These are phyloP conservation scores for Drosophila picticornis DNA, from an alignment of 2,888 invertebrate species.

Conservation along the genomic window DNA sequence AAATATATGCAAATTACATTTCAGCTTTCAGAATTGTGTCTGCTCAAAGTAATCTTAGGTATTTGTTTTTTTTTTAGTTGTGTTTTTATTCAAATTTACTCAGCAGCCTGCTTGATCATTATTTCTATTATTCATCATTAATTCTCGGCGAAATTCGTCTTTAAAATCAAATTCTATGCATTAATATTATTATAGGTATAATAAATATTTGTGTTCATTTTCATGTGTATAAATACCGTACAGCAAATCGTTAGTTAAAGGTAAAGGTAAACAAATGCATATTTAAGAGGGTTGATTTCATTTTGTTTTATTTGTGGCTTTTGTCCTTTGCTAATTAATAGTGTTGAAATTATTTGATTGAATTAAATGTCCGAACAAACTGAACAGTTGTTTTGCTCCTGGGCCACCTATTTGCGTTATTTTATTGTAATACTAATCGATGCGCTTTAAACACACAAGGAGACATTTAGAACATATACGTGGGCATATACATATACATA, in stretches of 20 bases:
- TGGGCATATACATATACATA: neutral
- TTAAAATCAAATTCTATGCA: constrained; percentile 33
- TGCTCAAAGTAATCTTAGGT: constrained; percentile 1
- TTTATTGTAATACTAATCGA: constrained; percentile 29
- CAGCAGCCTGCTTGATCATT: constrained; percentile 36
- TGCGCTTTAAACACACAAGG: constrained; percentile 14
- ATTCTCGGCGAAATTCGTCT: constrained; percentile 52
- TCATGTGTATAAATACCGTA: constrained; percentile 36
- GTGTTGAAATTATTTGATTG: neutral
- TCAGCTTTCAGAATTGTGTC: constrained; percentile 12
- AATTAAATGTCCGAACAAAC: constrained; percentile 1
- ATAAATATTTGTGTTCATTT: constrained; percentile 33
- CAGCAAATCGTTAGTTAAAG: constrained; percentile 41
- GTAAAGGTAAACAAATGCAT: constrained; percentile 57
- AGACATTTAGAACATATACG: constrained; percentile 9
- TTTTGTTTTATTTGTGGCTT: constrained; percentile 12
- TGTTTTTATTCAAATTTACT: constrained; percentile 16
- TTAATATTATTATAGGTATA: constrained; percentile 25
- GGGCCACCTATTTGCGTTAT: neutral
- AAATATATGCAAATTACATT: constrained; percentile 19
- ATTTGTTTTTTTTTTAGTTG: neutral
- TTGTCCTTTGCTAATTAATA: constrained; percentile 9
- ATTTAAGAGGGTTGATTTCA: constrained; percentile 23
- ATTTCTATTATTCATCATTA: constrained; percentile 22
- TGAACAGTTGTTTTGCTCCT: neutral